Base-by-base conservation (phyloP, 2,888 invertebrate genomes). In the Cephalotes varians region DNA sequence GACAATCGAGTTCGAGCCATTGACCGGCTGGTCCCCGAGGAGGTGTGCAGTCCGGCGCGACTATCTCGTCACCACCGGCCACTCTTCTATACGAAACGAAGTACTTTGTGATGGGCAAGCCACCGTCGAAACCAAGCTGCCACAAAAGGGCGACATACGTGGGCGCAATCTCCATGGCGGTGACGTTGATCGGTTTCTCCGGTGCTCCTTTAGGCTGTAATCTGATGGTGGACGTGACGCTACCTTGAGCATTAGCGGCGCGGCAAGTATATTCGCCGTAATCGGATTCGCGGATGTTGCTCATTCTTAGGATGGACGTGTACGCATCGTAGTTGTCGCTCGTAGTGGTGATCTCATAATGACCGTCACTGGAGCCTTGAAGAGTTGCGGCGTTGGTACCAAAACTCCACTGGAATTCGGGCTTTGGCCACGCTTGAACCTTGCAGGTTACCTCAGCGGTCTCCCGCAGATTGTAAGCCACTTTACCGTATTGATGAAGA, bases 241-340 rank as follows among this genome's bases (percentile, higher is more conserved):
- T 97, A 21, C 98, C 98, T 82, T 98, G 95, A 2, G 96, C 96
- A 93, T 99, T 99, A 25, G 97, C 96, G 7, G 98, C 98, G 87
- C 97, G 96, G 92, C 99, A 99, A 79, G 97, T 97, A 94, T 98
- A 99, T 82, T 98, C 98, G 0, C 99, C 99, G 92, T 98, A 98
- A 93, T 98, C 98, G 74, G 97, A 96, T n/a, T 97, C 96, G 64
- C 97, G 96, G 21, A 98, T 96, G 83, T 97, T 96, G 74, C 97
- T 96, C 88, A 98, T 95, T 92, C 95, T 96, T 49, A 98, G 94
- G 0, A 97, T 96, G 82, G 98, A 98, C 5, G 97, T 97, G 94
- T 98, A 98, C 1, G 98, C 96, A 93, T 98, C 98, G 94, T 98
- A 98, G 88, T 97, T 97, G 90, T 98, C 97, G 49, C 96, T 96